phyloP scores from a whole-genome alignment of 2,888 invertebrate genomes.

The Falcaria lacertinaria region DNA sequence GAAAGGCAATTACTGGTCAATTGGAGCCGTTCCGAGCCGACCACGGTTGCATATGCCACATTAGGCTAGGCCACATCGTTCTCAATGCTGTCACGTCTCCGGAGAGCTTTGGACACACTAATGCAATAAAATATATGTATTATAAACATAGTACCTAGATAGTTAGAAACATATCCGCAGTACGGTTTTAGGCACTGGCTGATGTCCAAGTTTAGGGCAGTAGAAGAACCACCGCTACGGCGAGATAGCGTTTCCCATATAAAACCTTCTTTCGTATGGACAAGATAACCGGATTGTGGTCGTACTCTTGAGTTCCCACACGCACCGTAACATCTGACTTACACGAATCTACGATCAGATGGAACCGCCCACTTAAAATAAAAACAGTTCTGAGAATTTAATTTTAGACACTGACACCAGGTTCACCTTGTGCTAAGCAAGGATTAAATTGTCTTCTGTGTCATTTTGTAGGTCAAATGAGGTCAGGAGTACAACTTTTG shows the following conservation, averaged over 20 bases:
- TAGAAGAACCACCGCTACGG: conserved; percentile 34
- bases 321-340: conserved; percentile 64
- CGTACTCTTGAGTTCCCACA: conserved; percentile 57
- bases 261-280: conserved; percentile 47
- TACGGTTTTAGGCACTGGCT: conserved; percentile 64
- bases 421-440: conserved; percentile 32
- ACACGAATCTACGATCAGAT: conserved; percentile 54
- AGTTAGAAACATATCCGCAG: conserved; percentile 55
- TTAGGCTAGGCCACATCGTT: conserved; percentile 41
- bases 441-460: conserved; percentile 43
- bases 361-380: conserved; percentile 61
- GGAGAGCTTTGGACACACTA: conserved; percentile 35
- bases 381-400: conserved; percentile 52
- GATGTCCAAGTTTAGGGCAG: conserved; percentile 56
- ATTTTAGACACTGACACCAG: conserved; percentile 32
- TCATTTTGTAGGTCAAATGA: conserved; percentile 39
- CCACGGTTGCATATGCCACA: conserved; percentile 51
- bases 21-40: conserved; percentile 46
- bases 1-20: conserved; percentile 60
- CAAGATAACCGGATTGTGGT: conserved; percentile 48
- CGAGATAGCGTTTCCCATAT: conserved; percentile 51
- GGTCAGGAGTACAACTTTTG: conserved; percentile 29
- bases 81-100: conserved; percentile 45
- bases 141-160: conserved; percentile 46
- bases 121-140: conserved; percentile 49